Percentiles rank a stretch among this genome's conserved stretches.
phyloP scores from a whole-genome alignment of 2,113 vertebrate species.

The Pomatorhinus ruficollis region DNA sequence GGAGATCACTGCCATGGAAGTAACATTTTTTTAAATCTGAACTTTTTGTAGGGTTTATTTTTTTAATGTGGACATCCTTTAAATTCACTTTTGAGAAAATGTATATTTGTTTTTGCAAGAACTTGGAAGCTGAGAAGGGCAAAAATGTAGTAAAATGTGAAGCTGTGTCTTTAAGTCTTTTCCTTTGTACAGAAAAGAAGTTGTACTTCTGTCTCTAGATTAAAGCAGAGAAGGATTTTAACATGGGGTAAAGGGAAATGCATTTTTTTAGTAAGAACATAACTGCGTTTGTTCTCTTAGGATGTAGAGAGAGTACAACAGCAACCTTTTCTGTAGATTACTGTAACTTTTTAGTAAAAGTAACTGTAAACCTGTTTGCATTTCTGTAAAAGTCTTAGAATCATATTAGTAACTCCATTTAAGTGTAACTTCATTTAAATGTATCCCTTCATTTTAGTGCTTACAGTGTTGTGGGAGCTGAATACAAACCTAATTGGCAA shows the following conservation, averaged over 20 bases:
- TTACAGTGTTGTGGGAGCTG: constrained; percentile 46
- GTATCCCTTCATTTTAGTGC: constrained; percentile 62
- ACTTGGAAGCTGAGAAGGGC: constrained; percentile 76
- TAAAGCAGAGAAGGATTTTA: constrained; percentile 4
- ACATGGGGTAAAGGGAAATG: constrained; percentile 47
- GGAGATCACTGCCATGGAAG: constrained; percentile 80
- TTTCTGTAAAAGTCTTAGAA: constrained; percentile 68
- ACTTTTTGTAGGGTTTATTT: constrained; percentile 87
- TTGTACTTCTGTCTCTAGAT: constrained; percentile 63
- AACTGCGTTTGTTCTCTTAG: constrained; percentile 15
- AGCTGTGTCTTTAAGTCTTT: constrained; percentile 77
- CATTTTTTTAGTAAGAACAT: constrained; percentile 48
- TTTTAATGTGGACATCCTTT: constrained; percentile 84
- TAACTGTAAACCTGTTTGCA: constrained; percentile 65
- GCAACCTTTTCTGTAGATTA: constrained; percentile 71
- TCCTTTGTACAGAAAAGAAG: constrained; percentile 73
- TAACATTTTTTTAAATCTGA: constrained; percentile 79
- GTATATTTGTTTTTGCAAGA: constrained; percentile 78
- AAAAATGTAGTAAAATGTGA: constrained; percentile 80
- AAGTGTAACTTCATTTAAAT: constrained; percentile 58
- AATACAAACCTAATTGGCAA: constrained; percentile 60
- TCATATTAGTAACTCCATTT: constrained; percentile 58
- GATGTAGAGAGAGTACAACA: constrained; percentile 42
- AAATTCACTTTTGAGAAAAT: constrained; percentile 79
- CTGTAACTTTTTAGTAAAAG: constrained; percentile 73